Base-by-base conservation (phyloP, 1,140 invertebrate species). In the Bombus fervidus region DNA sequence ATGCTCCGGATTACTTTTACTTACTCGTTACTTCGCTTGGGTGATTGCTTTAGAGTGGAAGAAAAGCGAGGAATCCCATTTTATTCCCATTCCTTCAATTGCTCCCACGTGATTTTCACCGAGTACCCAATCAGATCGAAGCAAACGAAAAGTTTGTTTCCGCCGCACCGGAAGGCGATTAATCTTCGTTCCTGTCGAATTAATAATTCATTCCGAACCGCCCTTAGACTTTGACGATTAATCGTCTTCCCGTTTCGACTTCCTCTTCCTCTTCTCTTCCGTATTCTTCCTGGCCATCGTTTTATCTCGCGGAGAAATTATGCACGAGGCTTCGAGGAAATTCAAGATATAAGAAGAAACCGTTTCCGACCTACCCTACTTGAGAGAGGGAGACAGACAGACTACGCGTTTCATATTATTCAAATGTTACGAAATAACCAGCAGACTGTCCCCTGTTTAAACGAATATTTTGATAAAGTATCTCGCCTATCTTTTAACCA, bases 171-270 rank as follows among this genome's bases (percentile, higher is more conserved):
- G 71, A 82, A 75, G 39, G 13, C 57, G 71, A 82, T 74, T 82
- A 47, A 82, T 82, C 71, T 75, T 82, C 43, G 81, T 75, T 53
- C 57, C 31, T 41, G 57, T 47, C 68, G 81, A 82, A 82, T 82
- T 82, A 82, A 82, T 82, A 82, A 82, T 82, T 82, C 81, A 82
- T 82, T 25, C 18, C 22, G 43, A 41, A 64, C n/a, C 13, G 15
- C 72, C 72, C 37, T 66, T 43, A 34, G 71, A 59, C 81, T 34
- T 37, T 62, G 13, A 34, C 71, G 71, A 82, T 74, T 82, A 82
- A 82, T 75, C 81, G 53, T 62, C 71, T 74, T 59, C 39, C 39
- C 53, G 31, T n/a, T 41, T 18, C 3, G 3, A 37, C 57, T 64
- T 64, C 71, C 39, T 74, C n/a, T 43, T 59, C n/a, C 41, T 53